A percentile compares a stretch with the other conserved stretches of the same genome.
Conservation (phyloP, 2,113 vertebrate genomes). For the Colinus virginianus region DNA sequence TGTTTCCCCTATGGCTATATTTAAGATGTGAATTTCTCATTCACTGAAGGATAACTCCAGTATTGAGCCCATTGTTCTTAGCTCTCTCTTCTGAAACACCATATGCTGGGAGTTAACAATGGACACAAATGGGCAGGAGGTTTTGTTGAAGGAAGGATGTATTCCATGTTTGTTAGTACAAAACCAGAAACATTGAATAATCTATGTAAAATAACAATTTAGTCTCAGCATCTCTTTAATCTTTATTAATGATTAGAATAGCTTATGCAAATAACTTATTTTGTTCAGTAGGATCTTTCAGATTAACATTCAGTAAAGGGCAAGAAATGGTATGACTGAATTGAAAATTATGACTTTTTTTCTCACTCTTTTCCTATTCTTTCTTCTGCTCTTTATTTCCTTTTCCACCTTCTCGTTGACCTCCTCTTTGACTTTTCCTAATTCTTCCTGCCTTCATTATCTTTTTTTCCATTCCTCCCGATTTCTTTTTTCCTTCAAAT, state of each 20-base stretch:
- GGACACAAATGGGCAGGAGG: not conserved
- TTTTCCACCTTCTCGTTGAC: not conserved
- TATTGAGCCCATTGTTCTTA: not conserved
- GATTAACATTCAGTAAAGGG: not conserved
- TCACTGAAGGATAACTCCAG: not conserved
- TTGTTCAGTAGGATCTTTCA: not conserved
- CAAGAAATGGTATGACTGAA: not conserved
- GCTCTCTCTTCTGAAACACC: not conserved
- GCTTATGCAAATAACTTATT: not conserved
- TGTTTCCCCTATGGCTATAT: not conserved
- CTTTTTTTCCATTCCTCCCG: not conserved
- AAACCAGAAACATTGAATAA: not conserved
- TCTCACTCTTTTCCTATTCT: not conserved
- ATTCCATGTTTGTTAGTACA: not conserved
- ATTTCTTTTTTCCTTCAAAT: not conserved
- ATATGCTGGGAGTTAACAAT: not conserved
- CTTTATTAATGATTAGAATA: not conserved
- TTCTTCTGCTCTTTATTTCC: not conserved
- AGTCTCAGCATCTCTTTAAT: not conserved
- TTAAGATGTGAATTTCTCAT: conserved; percentile 21
- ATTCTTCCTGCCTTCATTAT: not conserved
- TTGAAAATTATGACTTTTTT: not conserved
- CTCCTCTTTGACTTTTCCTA: not conserved
- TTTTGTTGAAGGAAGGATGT: not conserved
- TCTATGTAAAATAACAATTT: not conserved